A percentile compares a stretch with the other conserved stretches of the same genome.
Evolutionary conservation across 2,888 invertebrate species (phyloP).

Genomic region (Caenorhabditis becei): DNA sequence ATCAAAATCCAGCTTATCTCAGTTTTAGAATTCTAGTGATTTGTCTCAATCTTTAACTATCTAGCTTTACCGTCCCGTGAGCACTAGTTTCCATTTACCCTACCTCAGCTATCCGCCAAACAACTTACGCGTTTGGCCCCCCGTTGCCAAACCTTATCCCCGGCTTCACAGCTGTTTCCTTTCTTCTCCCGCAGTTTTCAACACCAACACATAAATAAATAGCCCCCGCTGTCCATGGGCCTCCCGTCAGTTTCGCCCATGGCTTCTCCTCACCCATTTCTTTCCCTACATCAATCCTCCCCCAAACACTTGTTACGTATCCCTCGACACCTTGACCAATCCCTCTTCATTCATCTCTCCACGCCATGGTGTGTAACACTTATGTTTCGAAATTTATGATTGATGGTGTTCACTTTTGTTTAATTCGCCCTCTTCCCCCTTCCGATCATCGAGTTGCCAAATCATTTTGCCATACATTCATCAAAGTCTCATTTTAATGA

Average conservation of each 20-base stretch:
- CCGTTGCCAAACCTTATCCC: slow-evolving; percentile 29
- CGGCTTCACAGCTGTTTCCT: slow-evolving; percentile 23
- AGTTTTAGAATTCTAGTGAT: slow-evolving; percentile 10
- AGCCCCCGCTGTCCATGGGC: slow-evolving; percentile 26
- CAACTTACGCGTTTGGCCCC: slow-evolving; percentile 12
- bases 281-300: slow-evolving; percentile 10
- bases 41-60: not conserved
- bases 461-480: slow-evolving; percentile 50
- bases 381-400: slow-evolving; percentile 57
- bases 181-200: slow-evolving; percentile 19
- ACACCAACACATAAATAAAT: slow-evolving; percentile 45
- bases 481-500: slow-evolving; percentile 25
- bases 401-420: slow-evolving; percentile 51
- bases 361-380: slow-evolving; percentile 42
- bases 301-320: slow-evolving; percentile 61
- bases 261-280: not conserved
- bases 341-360: slow-evolving; percentile 35
- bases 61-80: not conserved
- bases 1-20: slow-evolving; percentile 8
- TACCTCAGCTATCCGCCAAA: slow-evolving; percentile 25
- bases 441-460: slow-evolving; percentile 53
- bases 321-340: slow-evolving; percentile 58
- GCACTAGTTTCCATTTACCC: not conserved
- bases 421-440: slow-evolving; percentile 3
- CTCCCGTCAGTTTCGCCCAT: slow-evolving; percentile 6